Conservation (phyloP, 2,888 invertebrate species). For the Drosophila anomalata region DNA sequence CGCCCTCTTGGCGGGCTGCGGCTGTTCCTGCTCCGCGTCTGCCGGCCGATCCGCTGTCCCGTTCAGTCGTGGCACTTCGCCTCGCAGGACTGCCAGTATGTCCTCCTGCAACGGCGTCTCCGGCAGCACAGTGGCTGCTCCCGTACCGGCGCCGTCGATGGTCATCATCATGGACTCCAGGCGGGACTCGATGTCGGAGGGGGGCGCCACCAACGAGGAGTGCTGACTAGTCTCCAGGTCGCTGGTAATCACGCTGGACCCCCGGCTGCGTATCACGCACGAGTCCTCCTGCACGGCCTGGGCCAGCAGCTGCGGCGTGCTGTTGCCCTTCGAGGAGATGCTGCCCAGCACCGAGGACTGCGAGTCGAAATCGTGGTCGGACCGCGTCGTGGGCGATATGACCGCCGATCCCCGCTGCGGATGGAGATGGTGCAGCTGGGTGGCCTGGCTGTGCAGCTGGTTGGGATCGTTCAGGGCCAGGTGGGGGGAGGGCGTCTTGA, state of each 20-base stretch:
- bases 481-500: slow-evolving; percentile 85
- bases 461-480: slow-evolving; percentile 62
- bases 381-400: slow-evolving; percentile 85
- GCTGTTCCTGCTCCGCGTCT: slow-evolving; percentile 1
- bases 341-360: slow-evolving; percentile 84
- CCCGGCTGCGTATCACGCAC: slow-evolving; percentile 83
- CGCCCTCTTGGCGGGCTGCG: slow-evolving; percentile 54
- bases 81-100: slow-evolving; percentile 81
- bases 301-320: slow-evolving; percentile 80
- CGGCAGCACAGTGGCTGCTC: slow-evolving; percentile 23
- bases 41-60: slow-evolving; percentile 33
- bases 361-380: slow-evolving; percentile 83
- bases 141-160: slow-evolving; percentile 60
- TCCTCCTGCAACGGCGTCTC: slow-evolving; percentile 77
- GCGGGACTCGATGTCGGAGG: slow-evolving; percentile 83
- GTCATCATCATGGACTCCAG: slow-evolving; percentile 84
- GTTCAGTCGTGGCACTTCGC: slow-evolving; percentile 63
- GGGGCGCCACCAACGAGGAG: slow-evolving; percentile 83
- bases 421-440: slow-evolving; percentile 13
- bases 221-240: slow-evolving; percentile 84
- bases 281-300: slow-evolving; percentile 82
- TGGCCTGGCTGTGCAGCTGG: slow-evolving; percentile 24
- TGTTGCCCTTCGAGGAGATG: slow-evolving; percentile 83
- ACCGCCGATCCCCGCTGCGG: slow-evolving; percentile 65
- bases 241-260: slow-evolving; percentile 84